These are phyloP conservation scores for Drosophila ironensis DNA, from an alignment of 1,140 invertebrate species.

Conservation along the genomic window DNA sequence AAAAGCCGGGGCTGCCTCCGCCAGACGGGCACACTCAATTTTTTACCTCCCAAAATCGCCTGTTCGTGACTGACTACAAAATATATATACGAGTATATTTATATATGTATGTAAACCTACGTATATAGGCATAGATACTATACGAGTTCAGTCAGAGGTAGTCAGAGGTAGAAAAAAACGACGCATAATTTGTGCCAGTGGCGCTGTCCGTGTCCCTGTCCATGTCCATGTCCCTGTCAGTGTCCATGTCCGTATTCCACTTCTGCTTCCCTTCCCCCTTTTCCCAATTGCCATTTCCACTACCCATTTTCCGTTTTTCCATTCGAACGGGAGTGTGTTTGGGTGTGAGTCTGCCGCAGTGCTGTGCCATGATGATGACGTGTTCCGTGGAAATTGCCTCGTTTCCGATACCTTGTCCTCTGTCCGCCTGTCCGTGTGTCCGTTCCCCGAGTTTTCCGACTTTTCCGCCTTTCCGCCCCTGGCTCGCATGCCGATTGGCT, in stretches of 20 bases:
- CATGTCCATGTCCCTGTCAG: constrained; percentile 24
- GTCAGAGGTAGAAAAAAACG: too few species aligned
- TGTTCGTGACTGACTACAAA: constrained; percentile 66
- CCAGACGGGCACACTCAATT: constrained; percentile 39
- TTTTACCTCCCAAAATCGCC: constrained; percentile 54
- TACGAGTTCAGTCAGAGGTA: too few species aligned
- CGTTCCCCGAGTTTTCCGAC: background rate
- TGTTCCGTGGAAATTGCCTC: constrained; percentile 62
- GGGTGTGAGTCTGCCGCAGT: constrained; percentile 62
- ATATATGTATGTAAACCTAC: too few species aligned
- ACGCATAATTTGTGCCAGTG: constrained; percentile 77
- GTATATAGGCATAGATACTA: background rate
- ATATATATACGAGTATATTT: background rate
- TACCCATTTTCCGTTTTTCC: background rate
- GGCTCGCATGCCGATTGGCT: constrained; percentile 28
- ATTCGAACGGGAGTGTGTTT: constrained; percentile 4
- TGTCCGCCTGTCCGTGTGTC: constrained; percentile 4
- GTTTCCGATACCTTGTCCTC: constrained; percentile 4
- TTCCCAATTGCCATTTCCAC: background rate
- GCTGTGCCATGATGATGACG: constrained; percentile 52
- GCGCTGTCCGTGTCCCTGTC: constrained; percentile 49
- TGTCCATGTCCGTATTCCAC: constrained; percentile 21
- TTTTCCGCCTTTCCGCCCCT: background rate
- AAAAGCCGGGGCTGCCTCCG: background rate
- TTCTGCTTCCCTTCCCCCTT: constrained; percentile 1